Evolutionary conservation across 1,140 invertebrate species (phyloP), one percentile per base, ranked within the genome.

Genomic region (Cydia splendana): DNA sequence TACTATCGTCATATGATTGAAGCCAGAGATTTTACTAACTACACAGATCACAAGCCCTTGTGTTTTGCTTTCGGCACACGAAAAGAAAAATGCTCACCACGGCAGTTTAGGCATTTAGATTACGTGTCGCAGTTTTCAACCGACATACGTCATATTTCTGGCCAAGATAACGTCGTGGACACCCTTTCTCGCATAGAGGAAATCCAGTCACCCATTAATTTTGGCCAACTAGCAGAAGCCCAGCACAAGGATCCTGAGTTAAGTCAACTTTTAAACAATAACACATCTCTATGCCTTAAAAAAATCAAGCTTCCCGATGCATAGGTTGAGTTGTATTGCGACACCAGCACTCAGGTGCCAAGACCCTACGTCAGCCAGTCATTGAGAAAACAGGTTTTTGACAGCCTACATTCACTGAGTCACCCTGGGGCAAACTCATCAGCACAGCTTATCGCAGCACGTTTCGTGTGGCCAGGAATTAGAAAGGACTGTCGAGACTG

Each of bases 251-350:
- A 24, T 24, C 78, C 75, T 57, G 51, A 77, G 65, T 30, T 79
- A 34, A 28, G 69, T n/a, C 20, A 42, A 42, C 7, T 28, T 18
- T 18, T 45, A 38, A 30, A 62, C 1, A 13, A 18, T 12, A 42
- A 30, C 2, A 65, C 80, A 13, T 18, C 45, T 7, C 69, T 80
- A 7, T 24, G 38, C 7, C 67, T 81, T 7, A 42, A 77, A 74
- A 13, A 51, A 12, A 13, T 77, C 1, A 34, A 30, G 13, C 38
- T 77, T 15, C 76, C 75, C 34, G 74, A 13, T 4, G n/a, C 67
- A 15, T 0, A 13, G 2, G 5, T 71, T 1, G 7, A 51, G 10
- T 6, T 74, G 4, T 71, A 71, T 6, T 71, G 67, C n/a, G 67
- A 71, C n/a, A 42, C n/a, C 6, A 15, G 10, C 28, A 71, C 67